Evolutionary conservation across 1,140 invertebrate genomes (phyloP).

Genomic region (Mycetomoellerius zeteki): DNA sequence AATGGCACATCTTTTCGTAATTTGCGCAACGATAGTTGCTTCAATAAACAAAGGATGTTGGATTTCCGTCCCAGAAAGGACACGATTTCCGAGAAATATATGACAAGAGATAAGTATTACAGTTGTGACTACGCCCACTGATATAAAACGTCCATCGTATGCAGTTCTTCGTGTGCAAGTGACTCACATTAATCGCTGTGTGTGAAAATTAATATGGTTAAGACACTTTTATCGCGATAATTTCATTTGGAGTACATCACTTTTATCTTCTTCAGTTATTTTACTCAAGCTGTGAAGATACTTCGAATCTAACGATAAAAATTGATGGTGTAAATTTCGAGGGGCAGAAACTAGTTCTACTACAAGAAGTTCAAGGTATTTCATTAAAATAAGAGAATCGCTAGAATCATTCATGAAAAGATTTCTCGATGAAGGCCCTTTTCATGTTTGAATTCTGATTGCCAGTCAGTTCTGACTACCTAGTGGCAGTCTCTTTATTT

Average conservation of each 20-base stretch:
- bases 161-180: conserved; percentile 14
- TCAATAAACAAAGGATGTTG: conserved; percentile 61
- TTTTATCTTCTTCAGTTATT: not conserved
- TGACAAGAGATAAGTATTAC: conserved; percentile 63
- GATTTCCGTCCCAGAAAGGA: conserved; percentile 66
- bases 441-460: conserved; percentile 4
- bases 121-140: conserved; percentile 54
- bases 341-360: not conserved
- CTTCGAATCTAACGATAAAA: conserved; percentile 5
- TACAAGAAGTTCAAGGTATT: not conserved
- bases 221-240: not conserved
- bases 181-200: conserved; percentile 1
- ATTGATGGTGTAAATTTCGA: not conserved
- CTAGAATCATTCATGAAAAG: not conserved
- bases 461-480: not conserved
- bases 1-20: not conserved
- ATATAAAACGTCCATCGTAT: conserved; percentile 19
- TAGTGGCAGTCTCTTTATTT: not conserved
- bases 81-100: conserved; percentile 43
- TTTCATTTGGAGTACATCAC: conserved; percentile 1
- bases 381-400: not conserved
- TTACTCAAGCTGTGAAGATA: not conserved
- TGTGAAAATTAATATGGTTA: conserved; percentile 23
- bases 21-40: not conserved
- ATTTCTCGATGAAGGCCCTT: not conserved